These are phyloP conservation scores for Nothura maculosa DNA, from an alignment of 2,797 vertebrate species.

Conservation along the genomic window DNA sequence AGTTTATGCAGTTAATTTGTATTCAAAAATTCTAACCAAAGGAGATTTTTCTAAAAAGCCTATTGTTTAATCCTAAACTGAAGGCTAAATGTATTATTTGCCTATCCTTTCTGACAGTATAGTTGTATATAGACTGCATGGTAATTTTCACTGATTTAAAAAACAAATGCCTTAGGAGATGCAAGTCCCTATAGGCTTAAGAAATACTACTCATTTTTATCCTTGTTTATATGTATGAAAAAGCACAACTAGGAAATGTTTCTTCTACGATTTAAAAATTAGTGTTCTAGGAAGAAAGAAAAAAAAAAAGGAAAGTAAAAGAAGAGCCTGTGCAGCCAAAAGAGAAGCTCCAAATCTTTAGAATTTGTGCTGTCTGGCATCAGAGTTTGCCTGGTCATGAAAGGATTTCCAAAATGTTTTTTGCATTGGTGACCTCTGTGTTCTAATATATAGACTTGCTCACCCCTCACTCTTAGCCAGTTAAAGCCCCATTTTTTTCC, in stretches of 20 bases:
- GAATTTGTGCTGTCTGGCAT: neutral
- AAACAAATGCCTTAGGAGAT: neutral
- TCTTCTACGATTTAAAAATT: neutral
- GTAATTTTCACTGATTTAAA: neutral
- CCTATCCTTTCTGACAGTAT: neutral
- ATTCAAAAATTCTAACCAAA: neutral
- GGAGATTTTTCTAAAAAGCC: neutral
- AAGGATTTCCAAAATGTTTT: neutral
- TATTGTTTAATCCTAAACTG: neutral
- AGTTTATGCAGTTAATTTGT: neutral
- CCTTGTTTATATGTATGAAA: neutral
- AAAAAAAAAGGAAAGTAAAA: no score
- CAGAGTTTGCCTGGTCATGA: neutral
- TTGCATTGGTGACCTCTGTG: neutral
- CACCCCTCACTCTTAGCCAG: neutral
- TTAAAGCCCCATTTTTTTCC: neutral
- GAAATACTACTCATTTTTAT: neutral
- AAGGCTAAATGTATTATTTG: neutral
- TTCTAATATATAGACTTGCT: neutral
- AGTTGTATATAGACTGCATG: neutral
- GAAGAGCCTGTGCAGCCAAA: neutral
- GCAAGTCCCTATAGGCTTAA: neutral
- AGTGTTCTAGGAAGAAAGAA: neutral
- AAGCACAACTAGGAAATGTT: neutral
- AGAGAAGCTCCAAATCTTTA: neutral